Evolutionary conservation across 2,113 vertebrate species (phyloP), one percentile per base, ranked within the genome.

Genomic region (Phoenicopterus ruber): DNA sequence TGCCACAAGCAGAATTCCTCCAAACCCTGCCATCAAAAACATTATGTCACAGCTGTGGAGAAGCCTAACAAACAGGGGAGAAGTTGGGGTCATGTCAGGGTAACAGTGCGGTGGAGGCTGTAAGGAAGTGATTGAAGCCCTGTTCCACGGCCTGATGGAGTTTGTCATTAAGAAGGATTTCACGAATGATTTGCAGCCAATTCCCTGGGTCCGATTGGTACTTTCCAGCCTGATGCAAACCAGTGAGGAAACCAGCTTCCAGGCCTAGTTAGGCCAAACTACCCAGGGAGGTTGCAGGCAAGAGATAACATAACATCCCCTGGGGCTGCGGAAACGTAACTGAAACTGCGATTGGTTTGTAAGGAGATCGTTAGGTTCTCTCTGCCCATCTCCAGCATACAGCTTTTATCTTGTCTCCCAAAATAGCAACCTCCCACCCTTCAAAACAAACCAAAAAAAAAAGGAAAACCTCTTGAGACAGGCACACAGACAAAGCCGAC

Each of bases 1-100:
- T 93, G 96, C 97, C 96, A 97, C 69, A 19, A 95, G 96, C 96
- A 94, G 94, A 96, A 97, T 97, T 97, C 96, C 93, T 97, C 96
- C 92, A 18, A 71, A 87, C n/a, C 15, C 93, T 95, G 95, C 94
- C 96, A 96, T 97, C 94, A 93, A 84, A 96, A 96, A 96, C 95
- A 96, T 97, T 36, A 96, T 94, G 95, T 97, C 97, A 96, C 91
- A 95, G 96, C 93, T 92, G 94, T 2, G 18, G 94, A 93, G 92
- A 62, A 92, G 86, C 65, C 92, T 46, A 69, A 44, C 90, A 90
- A 94, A 90, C 74, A 86, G 92, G 86, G 96, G 96, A 98, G 98
- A 97, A 97, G 97, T 12, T 40, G 66, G 91, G 97, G 97, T 97
- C 96, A 92, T 3, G 21, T 95, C 85, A 97, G 98, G 98, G 97